These are phyloP conservation scores for Oryzias woworae DNA, from an alignment of 2,113 vertebrate species.

Conservation along the genomic window DNA sequence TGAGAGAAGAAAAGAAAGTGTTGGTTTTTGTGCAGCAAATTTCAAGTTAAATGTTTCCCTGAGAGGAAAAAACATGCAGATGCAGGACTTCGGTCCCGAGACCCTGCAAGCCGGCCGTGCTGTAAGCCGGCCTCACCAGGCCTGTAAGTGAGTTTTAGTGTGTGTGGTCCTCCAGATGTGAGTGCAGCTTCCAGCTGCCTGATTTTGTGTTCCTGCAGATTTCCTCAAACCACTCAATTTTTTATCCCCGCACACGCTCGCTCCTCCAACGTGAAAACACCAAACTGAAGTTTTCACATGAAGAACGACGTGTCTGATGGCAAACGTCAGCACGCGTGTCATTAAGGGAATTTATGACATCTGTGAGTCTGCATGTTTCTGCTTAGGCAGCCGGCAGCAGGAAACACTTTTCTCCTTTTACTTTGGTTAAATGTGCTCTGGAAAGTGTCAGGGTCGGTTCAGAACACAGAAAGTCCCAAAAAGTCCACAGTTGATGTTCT, in stretches of 20 bases:
- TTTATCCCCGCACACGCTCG: neutral
- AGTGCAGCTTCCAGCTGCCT: slow-evolving; percentile 6
- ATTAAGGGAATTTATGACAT: too few species aligned
- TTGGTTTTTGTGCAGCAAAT: neutral
- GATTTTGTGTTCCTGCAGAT: slow-evolving; percentile 10
- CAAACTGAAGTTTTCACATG: slow-evolving; percentile 1
- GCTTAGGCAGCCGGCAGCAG: neutral
- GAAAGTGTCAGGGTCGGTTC: too few species aligned
- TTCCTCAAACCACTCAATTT: neutral
- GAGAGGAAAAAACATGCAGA: neutral
- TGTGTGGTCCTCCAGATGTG: slow-evolving; percentile 22
- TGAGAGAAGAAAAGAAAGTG: slow-evolving; percentile 1
- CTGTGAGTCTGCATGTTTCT: too few species aligned
- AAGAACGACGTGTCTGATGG: neutral
- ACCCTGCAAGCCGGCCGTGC: neutral
- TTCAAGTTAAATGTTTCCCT: slow-evolving; percentile 6
- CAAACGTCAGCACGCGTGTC: neutral
- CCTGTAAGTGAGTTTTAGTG: neutral
- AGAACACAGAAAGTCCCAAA: too few species aligned
- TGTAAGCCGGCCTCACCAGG: neutral
- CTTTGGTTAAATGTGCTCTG: too few species aligned
- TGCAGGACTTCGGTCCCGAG: neutral
- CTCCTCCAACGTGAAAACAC: neutral
- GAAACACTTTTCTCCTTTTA: neutral
- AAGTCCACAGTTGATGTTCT: too few species aligned